Conservation (phyloP, 2,113 vertebrate species). For the Sarotherodon lohbergeri region DNA sequence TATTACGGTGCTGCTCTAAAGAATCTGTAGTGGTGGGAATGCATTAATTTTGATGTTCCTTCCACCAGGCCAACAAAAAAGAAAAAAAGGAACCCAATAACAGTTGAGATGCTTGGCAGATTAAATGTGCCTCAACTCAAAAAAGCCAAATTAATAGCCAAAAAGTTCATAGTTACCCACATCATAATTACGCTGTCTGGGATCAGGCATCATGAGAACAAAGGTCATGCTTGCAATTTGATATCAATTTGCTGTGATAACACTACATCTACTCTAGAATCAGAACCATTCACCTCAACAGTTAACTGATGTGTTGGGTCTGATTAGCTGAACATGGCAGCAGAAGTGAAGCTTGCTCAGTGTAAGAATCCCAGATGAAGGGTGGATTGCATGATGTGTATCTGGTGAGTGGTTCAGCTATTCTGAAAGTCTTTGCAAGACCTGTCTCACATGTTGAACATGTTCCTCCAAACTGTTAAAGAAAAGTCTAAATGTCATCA, state of each 20-base stretch:
- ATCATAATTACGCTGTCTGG: fast-evolving
- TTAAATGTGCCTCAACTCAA: fast-evolving
- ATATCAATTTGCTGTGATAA: neutral
- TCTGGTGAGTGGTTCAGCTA: neutral
- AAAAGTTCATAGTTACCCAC: fast-evolving
- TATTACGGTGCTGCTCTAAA: neutral
- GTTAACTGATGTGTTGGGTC: fast-evolving
- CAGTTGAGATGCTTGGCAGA: neutral
- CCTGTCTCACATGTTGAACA: neutral
- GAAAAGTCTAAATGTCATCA: neutral
- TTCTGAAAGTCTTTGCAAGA: neutral
- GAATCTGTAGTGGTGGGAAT: neutral
- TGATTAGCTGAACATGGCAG: neutral
- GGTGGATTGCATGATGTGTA: neutral
- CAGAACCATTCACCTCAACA: neutral
- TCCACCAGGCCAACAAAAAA: neutral
- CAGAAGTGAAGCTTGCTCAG: neutral
- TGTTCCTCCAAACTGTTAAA: neutral
- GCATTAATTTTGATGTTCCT: neutral
- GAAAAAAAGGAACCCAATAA: neutral
- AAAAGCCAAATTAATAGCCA: neutral
- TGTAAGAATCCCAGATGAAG: neutral
- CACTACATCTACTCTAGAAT: neutral
- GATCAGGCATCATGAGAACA: neutral
- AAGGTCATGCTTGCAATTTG: neutral